Evolutionary conservation across 2,113 vertebrate species (phyloP), one percentile per base, ranked within the genome.

Genomic region (Malurus melanocephalus): DNA sequence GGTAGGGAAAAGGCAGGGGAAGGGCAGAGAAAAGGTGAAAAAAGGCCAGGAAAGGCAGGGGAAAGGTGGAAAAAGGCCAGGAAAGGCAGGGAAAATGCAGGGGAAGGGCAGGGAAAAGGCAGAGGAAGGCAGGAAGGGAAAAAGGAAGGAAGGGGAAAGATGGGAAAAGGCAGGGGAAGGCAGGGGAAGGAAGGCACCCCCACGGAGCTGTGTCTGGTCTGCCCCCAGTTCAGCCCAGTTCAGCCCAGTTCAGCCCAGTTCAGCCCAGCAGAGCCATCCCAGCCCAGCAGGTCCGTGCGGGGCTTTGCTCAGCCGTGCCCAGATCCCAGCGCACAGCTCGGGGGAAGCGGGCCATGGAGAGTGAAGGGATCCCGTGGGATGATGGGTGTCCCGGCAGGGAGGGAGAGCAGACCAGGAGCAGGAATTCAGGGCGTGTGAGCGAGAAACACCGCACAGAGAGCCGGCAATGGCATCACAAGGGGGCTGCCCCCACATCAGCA

Each of bases 251-350:
- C 19, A 45, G 7, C 8, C 21, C 59, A 10, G 48, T 6, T 6
- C 38, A 38, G 38, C 38, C 15, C 52, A 51, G 45, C 51, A 23
- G 13, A 67, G 22, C 19, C 16, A 42, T 1, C 74, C 2, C 26
- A 72, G 65, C 45, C 65, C 43, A 3, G 0, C 1, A 0, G 3
- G 8, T 0, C 2, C 3, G 18, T 4, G 59, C n/a, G 24, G 33
- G 33, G 12, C 2, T 51, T 28, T 4, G 75, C 61, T n/a, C 67
- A 24, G 64, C 48, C 8, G 0, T 11, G 21, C 33, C 62, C 3
- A 43, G 43, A 40, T 5, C 33, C 69, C 53, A 21, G 13, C 1
- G 32, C 35, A 27, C 38, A 43, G 16, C 46, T 10, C 1, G 0
- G 28, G 11, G 53, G 45, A 19, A 46, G 0, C 42, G 5, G 23